Percentiles rank a stretch among this genome's conserved stretches.
These are phyloP conservation scores for Ditylenchus dipsaci DNA, from an alignment of 1,140 invertebrate species.

Conservation along the genomic window DNA sequence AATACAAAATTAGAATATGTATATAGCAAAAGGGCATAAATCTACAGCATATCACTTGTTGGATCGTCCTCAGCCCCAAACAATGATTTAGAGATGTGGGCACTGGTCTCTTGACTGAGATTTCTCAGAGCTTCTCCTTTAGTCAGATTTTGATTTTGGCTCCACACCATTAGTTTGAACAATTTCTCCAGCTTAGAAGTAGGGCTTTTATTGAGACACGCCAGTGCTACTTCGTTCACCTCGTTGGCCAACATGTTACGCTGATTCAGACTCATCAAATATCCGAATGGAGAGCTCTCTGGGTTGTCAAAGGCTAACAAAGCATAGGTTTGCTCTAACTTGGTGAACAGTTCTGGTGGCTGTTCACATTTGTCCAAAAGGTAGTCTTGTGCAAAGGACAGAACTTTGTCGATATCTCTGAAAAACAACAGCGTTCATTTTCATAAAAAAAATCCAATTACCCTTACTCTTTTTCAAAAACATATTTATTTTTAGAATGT, in stretches of 20 bases:
- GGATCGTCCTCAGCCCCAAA: background rate
- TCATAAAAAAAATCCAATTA: background rate
- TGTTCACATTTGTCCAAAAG: conserved; percentile 39
- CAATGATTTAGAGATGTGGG: background rate
- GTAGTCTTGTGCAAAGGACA: conserved; percentile 37
- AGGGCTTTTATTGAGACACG: conserved; percentile 13
- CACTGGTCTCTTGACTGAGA: background rate
- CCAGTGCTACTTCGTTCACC: conserved; percentile 34
- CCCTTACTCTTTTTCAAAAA: no score
- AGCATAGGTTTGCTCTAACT: conserved; percentile 76
- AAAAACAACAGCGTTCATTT: conserved; percentile 11
- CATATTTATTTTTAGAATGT: no score
- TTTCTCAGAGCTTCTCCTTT: conserved; percentile 12
- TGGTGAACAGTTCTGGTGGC: conserved; percentile 41
- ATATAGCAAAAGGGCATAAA: background rate
- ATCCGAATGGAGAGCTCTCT: conserved; percentile 84
- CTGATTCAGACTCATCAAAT: conserved; percentile 75
- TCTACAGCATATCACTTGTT: background rate
- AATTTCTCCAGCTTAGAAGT: conserved; percentile 33
- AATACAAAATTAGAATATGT: no score
- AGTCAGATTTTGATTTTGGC: conserved; percentile 29
- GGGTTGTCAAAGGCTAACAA: conserved; percentile 94
- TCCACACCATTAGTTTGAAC: conserved; percentile 41
- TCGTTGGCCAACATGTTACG: conserved; percentile 65
- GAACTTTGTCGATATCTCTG: conserved; percentile 41